Base-by-base conservation (phyloP, 2,797 vertebrate genomes). In the Eidolon dupreanum region DNA sequence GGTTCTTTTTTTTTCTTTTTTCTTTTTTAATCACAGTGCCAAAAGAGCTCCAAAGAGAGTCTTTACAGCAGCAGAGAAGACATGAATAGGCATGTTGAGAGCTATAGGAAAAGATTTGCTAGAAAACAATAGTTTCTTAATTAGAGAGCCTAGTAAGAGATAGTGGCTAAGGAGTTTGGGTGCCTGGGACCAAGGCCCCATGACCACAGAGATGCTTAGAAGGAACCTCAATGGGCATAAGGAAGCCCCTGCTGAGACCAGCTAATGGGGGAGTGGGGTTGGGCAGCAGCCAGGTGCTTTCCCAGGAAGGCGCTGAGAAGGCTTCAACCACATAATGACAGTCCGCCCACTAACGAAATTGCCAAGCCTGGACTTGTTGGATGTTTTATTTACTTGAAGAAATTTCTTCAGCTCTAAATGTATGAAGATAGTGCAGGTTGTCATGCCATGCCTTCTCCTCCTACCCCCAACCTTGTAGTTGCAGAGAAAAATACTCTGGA, bases 301-400 rank as follows among this genome's bases (percentile, higher is more conserved):
- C 88, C 95, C 95, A 81, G 78, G 65, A 89, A 96, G 93, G 88
- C 91, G 74, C 79, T 55, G 79, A 51, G 88, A 87, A 97, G 93
- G 31, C 73, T 95, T 73, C 86, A 95, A 95, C 95, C 96, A 88
- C 95, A 91, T 95, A 95, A 96, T 95, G 63, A 95, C 79, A 92
- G 86, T 97, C 92, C 28, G 51, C 95, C 88, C 86, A 85, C 94
- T 7, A 16, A 95, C 79, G 92, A 96, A 91, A 85, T 74, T 3
- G 0, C 94, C 97, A 94, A 86, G 97, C 88, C 92, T 91, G 55
- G 95, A 73, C 97, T 97, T 97, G 97, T 90, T 97, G 55, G 81
- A 38, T 81, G 88, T 96, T 92, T 83, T 74, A 79, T 96, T 96
- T 97, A 93, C 90, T 86, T 97, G 95, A 94, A 97, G 88, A 95